Percentiles rank a stretch among this genome's conserved stretches.
Conservation (phyloP, 2,113 vertebrate species). For the Alligator mississippiensis region DNA sequence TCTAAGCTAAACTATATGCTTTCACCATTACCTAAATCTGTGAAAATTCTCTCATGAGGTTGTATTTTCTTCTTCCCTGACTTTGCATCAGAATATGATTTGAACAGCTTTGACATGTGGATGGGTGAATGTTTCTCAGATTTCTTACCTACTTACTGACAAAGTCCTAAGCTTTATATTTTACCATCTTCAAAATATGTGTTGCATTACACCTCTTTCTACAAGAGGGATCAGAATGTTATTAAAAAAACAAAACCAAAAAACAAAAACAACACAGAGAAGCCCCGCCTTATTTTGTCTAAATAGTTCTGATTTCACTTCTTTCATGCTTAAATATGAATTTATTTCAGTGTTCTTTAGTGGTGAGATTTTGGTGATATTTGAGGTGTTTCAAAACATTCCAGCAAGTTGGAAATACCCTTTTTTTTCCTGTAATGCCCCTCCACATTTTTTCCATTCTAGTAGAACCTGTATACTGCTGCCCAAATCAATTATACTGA, state of each 20-base stretch:
- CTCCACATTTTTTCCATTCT: background rate
- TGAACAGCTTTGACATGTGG: background rate
- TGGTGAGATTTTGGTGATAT: background rate
- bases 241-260: background rate
- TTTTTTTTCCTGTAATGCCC: background rate
- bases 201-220: background rate
- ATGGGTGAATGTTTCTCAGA: background rate
- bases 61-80: background rate
- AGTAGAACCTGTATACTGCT: background rate
- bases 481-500: background rate
- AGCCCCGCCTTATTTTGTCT: background rate
- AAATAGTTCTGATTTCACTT: background rate
- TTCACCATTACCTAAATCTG: background rate
- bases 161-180: background rate
- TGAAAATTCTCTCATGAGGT: background rate
- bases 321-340: background rate
- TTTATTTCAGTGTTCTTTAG: background rate
- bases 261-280: background rate
- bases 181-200: background rate
- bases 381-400: background rate
- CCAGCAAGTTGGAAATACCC: fast-evolving
- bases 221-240: background rate
- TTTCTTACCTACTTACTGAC: background rate
- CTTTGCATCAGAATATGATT: no score
- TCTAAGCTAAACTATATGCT: background rate